Percentiles rank a stretch among this genome's conserved stretches.
These are phyloP conservation scores for Umimayanthus kanabou DNA, from an alignment of 92 coral and sea anemone genomes.

Conservation along the genomic window DNA sequence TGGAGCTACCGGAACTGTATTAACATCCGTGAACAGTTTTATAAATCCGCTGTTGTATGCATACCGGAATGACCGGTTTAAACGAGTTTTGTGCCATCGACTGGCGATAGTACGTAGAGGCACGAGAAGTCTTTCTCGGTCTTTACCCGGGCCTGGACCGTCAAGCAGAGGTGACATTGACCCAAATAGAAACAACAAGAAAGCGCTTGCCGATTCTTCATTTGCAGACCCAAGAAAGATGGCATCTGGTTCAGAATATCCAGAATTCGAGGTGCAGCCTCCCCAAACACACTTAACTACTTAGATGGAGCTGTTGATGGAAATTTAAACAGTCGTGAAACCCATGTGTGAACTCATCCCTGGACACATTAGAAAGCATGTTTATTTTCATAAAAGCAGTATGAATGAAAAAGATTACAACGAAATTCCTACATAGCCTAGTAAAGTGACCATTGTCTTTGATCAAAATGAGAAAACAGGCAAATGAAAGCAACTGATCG, in stretches of 20 bases:
- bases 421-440: too few species aligned
- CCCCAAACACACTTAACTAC: not conserved
- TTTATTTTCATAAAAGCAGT: too few species aligned
- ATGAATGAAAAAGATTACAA: too few species aligned
- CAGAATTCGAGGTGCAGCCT: not conserved
- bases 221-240: not conserved
- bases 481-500: too few species aligned
- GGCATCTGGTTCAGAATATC: not conserved
- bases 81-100: constrained; percentile 33
- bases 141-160: not conserved
- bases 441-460: too few species aligned
- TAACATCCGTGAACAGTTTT: constrained; percentile 68
- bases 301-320: not conserved
- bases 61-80: constrained; percentile 70
- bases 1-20: constrained; percentile 70
- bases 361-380: not conserved
- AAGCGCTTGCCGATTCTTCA: not conserved
- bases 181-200: not conserved
- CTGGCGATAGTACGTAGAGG: constrained; percentile 1
- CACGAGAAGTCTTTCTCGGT: constrained; percentile 4
- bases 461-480: too few species aligned
- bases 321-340: not conserved
- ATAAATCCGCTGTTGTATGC: constrained; percentile 83
- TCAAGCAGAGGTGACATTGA: not conserved
- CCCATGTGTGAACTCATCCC: not conserved